Base-by-base conservation (phyloP, 2,888 invertebrate species). In the Axea sp. region DNA sequence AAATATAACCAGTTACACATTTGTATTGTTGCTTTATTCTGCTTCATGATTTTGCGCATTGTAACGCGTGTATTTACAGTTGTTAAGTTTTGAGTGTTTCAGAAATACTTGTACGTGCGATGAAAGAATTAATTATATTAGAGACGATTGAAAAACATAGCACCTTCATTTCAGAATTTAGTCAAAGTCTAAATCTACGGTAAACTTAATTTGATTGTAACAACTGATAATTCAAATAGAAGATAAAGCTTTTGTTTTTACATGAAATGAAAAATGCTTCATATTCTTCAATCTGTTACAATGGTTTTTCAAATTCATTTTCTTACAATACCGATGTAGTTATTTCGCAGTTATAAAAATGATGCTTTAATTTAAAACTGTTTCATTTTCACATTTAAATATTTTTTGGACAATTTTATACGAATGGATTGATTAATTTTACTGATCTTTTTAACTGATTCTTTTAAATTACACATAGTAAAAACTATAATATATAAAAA, bases 1-100 rank as follows among this genome's bases (percentile, higher is more conserved):
- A n/a, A n/a, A n/a, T n/a, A n/a, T n/a, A n/a, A n/a, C n/a, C n/a
- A 45, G 9, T 53, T 47, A 39, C 47, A 71, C 77, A 81, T 81
- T 78, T 82, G 76, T 80, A 80, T 82, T 80, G 81, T 83, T 80
- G 76, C 78, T 84, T 83, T 84, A 83, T 79, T 83, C 79, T 78
- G 77, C 60, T 64, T 62, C 65, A 39, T 28, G 35, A n/a, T 65
- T 73, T 73, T 57, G 71, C 69, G 76, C 43, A 24, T 65, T 37
- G 28, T 8, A 51, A 64, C 72, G 75, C 65, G 76, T 76, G 75
- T 77, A 77, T 77, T 73, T 77, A 77, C 80, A 78, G 59, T 77
- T 65, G 43, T 77, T 74, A 71, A 73, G 55, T 62, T 72, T 76
- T 69, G 72, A 69, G 69, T 73, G 75, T 75, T 60, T 75, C 55